Base-by-base conservation (phyloP, 2,888 invertebrate genomes). In the Heteropelma amictum region DNA sequence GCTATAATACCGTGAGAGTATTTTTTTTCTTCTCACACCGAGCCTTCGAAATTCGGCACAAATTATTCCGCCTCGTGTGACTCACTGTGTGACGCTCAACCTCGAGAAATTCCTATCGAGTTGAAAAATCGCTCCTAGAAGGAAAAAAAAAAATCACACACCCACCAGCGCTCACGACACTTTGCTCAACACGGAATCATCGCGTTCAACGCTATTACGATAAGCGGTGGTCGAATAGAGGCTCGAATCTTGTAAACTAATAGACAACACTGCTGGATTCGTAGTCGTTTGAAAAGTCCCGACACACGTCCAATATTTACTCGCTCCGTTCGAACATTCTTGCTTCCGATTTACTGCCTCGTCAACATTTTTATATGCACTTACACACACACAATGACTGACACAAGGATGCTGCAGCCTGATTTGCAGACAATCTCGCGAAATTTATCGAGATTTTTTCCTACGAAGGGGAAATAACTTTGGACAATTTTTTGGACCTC, bases 21-120 rank as follows among this genome's bases (percentile, higher is more conserved):
- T 21, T 42, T 58, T 2, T 17, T 12, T 42, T n/a, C 2, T 26
- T 21, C n/a, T 47, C 21, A 8, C 23, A 12, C 33, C 14, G 38
- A 0, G 10, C 2, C 38, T n/a, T n/a, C n/a, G 40, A 28, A 51
- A 64, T 51, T 64, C 38, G 49, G 23, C 38, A 64, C 38, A 26
- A 64, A n/a, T n/a, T n/a, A n/a, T n/a, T 64, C 33, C 7, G 12
- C 33, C 38, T n/a, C 63, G 23, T 49, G 33, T 54, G 30, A 60
- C 40, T 60, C 30, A 30, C 14, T 5, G 30, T n/a, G n/a, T 12
- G 23, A 30, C 17, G 42, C 23, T 51, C 35, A 38, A 53, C 35
- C 47, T 26, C 61, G 23, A 14, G 63, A 58, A 63, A 71, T 58
- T 71, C 71, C 71, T n/a, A 40, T 42, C 40, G 19, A 21, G 40